Evolutionary conservation across 2,797 vertebrate genomes (phyloP).

Genomic region (Petrocephalus sullivani): DNA sequence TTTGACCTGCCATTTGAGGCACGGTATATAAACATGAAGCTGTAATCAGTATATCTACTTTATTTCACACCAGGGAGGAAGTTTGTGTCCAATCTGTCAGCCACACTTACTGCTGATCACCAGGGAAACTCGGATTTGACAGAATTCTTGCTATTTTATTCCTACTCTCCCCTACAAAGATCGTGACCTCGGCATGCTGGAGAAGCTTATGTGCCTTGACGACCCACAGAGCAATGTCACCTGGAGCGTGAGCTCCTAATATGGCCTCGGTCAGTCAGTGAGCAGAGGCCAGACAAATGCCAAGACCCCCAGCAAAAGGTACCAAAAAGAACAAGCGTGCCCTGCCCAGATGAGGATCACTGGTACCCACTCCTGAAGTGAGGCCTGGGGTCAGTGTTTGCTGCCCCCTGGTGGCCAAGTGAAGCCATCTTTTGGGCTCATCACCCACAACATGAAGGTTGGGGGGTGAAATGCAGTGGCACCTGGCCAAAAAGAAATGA

Average conservation of each 20-base stretch:
- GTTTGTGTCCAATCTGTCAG: not conserved
- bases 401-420: not conserved
- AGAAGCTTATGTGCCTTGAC: not conserved
- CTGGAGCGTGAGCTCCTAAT: not conserved
- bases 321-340: not conserved
- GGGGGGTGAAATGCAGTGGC: not conserved
- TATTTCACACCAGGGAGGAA: not conserved
- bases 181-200: not conserved
- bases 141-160: conserved; percentile 2
- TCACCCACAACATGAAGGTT: not conserved
- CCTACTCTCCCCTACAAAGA: not conserved
- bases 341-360: not conserved
- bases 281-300: not conserved
- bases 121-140: not conserved
- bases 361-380: not conserved
- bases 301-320: not conserved
- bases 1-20: not conserved
- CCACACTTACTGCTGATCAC: not conserved
- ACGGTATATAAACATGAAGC: not conserved
- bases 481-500: not conserved
- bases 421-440: not conserved
- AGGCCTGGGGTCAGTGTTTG: not conserved
- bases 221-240: not conserved
- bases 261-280: not conserved
- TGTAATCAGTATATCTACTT: not conserved